Evolutionary conservation across 2,888 invertebrate genomes (phyloP).

Genomic region (Ophonus ardosiacus): DNA sequence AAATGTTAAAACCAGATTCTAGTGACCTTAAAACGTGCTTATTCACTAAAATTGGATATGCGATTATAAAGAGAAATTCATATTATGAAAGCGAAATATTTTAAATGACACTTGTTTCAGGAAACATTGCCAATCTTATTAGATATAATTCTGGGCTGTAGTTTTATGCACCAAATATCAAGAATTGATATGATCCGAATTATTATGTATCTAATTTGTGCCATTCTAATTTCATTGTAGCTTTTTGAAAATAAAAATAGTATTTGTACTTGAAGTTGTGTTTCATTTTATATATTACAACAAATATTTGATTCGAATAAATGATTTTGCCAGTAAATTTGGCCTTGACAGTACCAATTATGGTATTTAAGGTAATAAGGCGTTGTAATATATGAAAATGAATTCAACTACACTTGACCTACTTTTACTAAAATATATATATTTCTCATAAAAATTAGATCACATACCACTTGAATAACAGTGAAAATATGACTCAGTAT

Average conservation of each 20-base stretch:
- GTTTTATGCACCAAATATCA: neutral
- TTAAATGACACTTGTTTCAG: constrained; percentile 28
- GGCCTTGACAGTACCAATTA: constrained; percentile 8
- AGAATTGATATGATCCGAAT: neutral
- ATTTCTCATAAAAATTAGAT: neutral
- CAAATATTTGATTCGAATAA: neutral
- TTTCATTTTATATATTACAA: constrained; percentile 38
- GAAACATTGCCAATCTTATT: constrained; percentile 9
- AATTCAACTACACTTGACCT: neutral
- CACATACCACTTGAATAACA: neutral
- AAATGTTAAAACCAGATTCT: no score
- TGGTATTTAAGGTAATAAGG: neutral
- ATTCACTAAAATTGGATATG: no score
- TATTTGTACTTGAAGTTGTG: constrained; percentile 13
- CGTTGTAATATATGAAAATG: constrained; percentile 34
- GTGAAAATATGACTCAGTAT: no score
- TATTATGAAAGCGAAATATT: constrained; percentile 13
- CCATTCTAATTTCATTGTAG: neutral
- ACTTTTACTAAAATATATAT: neutral
- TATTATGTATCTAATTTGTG: neutral
- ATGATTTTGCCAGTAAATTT: neutral
- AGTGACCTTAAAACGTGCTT: no score
- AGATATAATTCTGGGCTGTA: constrained; percentile 26
- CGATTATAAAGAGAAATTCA: neutral
- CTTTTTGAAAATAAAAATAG: constrained; percentile 3